These are phyloP conservation scores for Margaritifera margaritifera DNA, from an alignment of 2,888 invertebrate genomes.

Conservation along the genomic window DNA sequence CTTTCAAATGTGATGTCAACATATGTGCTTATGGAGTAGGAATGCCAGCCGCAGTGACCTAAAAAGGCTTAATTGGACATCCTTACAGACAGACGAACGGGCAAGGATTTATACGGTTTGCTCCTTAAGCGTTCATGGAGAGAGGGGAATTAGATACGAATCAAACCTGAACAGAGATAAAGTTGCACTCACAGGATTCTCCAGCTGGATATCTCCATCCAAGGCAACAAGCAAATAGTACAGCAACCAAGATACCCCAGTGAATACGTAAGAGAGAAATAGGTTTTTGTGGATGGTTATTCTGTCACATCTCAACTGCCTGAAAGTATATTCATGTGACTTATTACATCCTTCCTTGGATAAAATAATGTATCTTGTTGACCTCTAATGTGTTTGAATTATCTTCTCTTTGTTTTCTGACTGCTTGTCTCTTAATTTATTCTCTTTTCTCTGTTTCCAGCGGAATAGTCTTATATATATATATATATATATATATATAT, in stretches of 20 bases:
- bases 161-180: neutral
- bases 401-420: too few relatives aligned
- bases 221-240: slow-evolving; percentile 84
- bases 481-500: too few relatives aligned
- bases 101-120: neutral
- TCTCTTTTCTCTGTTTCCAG: too few relatives aligned
- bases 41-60: too few relatives aligned
- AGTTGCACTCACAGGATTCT: slow-evolving; percentile 54
- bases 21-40: too few relatives aligned
- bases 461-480: too few relatives aligned
- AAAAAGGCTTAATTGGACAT: too few relatives aligned
- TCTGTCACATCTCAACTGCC: slow-evolving; percentile 81
- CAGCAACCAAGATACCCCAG: slow-evolving; percentile 89
- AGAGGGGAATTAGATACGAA: too few relatives aligned
- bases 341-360: neutral
- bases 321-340: slow-evolving; percentile 6
- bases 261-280: slow-evolving; percentile 90
- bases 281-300: slow-evolving; percentile 94
- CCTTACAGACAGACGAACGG: neutral
- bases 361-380: neutral
- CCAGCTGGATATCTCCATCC: slow-evolving; percentile 72
- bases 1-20: too few relatives aligned
- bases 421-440: too few relatives aligned
- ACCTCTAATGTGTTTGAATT: too few relatives aligned
- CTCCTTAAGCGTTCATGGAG: neutral